Percentiles rank a stretch among this genome's conserved stretches.
Evolutionary conservation across 2,797 vertebrate species (phyloP).

Genomic region (Choloepus didactylus): DNA sequence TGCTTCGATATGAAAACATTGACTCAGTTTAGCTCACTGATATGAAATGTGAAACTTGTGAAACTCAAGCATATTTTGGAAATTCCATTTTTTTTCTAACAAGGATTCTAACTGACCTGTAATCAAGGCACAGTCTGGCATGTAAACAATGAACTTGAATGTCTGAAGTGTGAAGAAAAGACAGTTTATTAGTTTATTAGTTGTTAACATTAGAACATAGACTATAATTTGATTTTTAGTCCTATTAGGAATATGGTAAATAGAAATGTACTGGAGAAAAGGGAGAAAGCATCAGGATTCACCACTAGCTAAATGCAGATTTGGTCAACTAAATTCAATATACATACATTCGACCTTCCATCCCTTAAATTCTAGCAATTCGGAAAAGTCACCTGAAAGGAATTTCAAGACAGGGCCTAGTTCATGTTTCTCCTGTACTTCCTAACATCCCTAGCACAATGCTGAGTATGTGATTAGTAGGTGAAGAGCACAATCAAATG

Average conservation of each 20-base stretch:
- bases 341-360: conserved; percentile 12
- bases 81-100: conserved; percentile 15
- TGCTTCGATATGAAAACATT: conserved; percentile 48
- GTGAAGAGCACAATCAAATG: background rate
- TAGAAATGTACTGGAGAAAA: conserved; percentile 56
- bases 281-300: conserved; percentile 19
- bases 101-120: conserved; percentile 54
- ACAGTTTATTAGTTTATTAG: conserved; percentile 53
- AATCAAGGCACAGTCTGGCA: conserved; percentile 43
- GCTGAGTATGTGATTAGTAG: background rate
- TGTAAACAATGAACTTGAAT: conserved; percentile 43
- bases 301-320: conserved; percentile 40
- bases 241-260: conserved; percentile 40
- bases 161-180: conserved; percentile 34
- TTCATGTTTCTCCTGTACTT: conserved; percentile 32
- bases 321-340: conserved; percentile 29
- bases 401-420: conserved; percentile 24
- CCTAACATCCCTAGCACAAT: conserved; percentile 7
- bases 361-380: conserved; percentile 63
- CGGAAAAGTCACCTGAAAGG: conserved; percentile 46
- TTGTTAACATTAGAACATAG: conserved; percentile 15
- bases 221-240: conserved; percentile 60
- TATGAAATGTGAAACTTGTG: conserved; percentile 50
- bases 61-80: conserved; percentile 46
- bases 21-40: conserved; percentile 35